phyloP scores from a whole-genome alignment of 2,888 invertebrate genomes.

The Sphecodes monilicornis region DNA sequence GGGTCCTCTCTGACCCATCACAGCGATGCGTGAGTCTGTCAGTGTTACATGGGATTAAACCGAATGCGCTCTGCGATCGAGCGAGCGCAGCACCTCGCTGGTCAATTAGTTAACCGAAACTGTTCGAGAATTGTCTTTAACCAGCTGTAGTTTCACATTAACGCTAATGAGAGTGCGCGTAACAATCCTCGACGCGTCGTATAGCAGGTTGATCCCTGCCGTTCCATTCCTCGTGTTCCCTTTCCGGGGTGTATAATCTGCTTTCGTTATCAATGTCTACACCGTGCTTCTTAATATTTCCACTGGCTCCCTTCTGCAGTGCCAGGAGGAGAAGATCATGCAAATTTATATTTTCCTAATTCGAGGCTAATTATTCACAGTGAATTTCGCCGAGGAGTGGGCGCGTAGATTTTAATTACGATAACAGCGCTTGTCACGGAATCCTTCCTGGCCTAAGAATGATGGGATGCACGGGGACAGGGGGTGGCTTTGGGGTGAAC shows the following conservation, averaged over 20 bases:
- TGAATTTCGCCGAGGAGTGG: conserved; percentile 17
- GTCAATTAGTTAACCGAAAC: conserved; percentile 5
- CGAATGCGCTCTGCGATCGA: background rate
- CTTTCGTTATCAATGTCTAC: conserved; percentile 14
- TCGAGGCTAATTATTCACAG: conserved; percentile 23
- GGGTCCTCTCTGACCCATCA: background rate
- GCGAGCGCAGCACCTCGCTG: background rate
- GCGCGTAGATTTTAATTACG: conserved; percentile 19
- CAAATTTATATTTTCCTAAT: conserved; percentile 19
- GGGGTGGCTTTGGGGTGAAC: background rate
- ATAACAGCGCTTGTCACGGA: conserved; percentile 7
- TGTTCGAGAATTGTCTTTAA: background rate
- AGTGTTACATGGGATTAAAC: background rate
- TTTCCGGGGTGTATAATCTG: background rate
- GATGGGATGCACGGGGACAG: background rate
- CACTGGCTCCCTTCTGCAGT: background rate
- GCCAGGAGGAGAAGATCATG: background rate
- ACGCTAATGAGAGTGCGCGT: background rate
- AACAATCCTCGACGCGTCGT: background rate
- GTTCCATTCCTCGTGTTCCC: background rate
- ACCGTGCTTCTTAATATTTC: conserved; percentile 9
- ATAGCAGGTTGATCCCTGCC: background rate
- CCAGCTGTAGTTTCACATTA: background rate
- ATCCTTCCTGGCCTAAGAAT: background rate
- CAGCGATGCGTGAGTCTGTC: background rate